A percentile compares a stretch with the other conserved stretches of the same genome.
Evolutionary conservation across 1,140 invertebrate species (phyloP).

Genomic region (Harpegnathos saltator): DNA sequence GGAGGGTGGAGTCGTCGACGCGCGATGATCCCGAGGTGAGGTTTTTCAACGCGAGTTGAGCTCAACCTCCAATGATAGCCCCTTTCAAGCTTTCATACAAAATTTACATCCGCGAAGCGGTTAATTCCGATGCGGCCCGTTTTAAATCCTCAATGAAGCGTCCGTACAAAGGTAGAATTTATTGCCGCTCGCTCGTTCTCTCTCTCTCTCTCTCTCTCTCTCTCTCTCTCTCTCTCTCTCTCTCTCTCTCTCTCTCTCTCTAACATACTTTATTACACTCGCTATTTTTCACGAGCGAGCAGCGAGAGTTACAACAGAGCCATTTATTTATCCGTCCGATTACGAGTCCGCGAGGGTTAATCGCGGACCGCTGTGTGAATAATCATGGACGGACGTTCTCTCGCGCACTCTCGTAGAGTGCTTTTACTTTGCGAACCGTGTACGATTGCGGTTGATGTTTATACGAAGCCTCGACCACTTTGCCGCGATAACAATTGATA

Average conservation of each 20-base stretch:
- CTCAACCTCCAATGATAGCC: conserved; percentile 1
- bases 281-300: conserved; percentile 8
- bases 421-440: background rate
- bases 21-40: background rate
- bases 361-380: background rate
- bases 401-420: background rate
- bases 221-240: background rate
- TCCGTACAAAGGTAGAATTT: background rate
- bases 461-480: background rate
- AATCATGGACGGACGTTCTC: background rate
- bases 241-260: background rate
- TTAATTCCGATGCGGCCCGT: background rate
- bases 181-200: background rate
- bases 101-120: background rate
- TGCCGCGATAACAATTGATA: background rate
- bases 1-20: background rate
- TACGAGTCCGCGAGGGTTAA: background rate
- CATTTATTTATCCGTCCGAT: background rate
- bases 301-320: background rate
- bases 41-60: background rate
- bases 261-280: conserved; percentile 3
- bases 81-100: conserved; percentile 1
- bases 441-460: background rate
- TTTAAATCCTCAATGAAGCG: conserved; percentile 45
- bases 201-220: background rate